These are phyloP conservation scores for Hemibagrus guttatus DNA, from an alignment of 2,797 vertebrate genomes.

Conservation along the genomic window DNA sequence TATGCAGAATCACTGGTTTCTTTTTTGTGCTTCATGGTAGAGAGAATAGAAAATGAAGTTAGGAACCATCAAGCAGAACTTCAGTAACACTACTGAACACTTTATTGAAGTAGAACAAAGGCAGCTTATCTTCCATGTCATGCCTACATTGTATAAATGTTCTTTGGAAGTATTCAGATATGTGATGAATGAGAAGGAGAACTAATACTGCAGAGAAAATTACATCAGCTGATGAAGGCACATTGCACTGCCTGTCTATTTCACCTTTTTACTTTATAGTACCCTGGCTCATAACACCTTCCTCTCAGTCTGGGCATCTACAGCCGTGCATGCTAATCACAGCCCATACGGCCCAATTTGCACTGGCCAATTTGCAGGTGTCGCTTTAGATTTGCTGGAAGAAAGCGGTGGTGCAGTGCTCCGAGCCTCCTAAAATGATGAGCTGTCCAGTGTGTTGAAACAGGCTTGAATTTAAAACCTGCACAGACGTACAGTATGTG, in stretches of 20 bases:
- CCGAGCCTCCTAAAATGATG: constrained; percentile 47
- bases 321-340: constrained; percentile 70
- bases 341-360: constrained; percentile 71
- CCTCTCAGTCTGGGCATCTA: constrained; percentile 40
- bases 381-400: constrained; percentile 74
- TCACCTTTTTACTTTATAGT: not conserved
- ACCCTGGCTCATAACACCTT: constrained; percentile 23
- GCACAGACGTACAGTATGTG: constrained; percentile 30
- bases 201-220: constrained; percentile 3
- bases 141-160: constrained; percentile 18
- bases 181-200: constrained; percentile 12
- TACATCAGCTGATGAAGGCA: constrained; percentile 3
- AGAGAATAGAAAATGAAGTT: not conserved
- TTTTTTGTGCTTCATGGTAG: constrained; percentile 4
- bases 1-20: not conserved
- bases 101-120: constrained; percentile 1
- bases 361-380: constrained; percentile 70
- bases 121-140: not conserved
- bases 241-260: constrained; percentile 7
- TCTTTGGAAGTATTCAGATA: constrained; percentile 17
- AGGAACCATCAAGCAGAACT: not conserved
- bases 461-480: constrained; percentile 55
- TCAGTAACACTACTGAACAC: not conserved
- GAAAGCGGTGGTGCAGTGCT: constrained; percentile 37
- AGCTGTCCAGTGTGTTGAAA: constrained; percentile 16